Conservation (phyloP, 2,797 vertebrate genomes). For the Threskiornis aethiopicus region DNA sequence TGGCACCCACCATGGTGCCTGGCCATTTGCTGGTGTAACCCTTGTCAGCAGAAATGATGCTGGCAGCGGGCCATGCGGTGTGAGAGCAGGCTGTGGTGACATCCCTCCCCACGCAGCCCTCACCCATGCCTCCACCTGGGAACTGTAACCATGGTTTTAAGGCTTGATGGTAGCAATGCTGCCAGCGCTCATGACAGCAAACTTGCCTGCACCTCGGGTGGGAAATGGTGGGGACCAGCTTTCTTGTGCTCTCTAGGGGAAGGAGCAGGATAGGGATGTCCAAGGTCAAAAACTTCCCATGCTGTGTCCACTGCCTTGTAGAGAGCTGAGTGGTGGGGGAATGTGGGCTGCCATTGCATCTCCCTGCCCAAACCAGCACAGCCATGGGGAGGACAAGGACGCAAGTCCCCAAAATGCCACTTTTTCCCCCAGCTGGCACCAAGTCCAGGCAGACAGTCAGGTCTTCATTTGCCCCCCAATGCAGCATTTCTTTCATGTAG, state of each 20-base stretch:
- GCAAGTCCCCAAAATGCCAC: neutral
- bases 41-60: neutral
- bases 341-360: neutral
- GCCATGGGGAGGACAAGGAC: neutral
- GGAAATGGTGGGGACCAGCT: neutral
- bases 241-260: neutral
- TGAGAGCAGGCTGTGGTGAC: neutral
- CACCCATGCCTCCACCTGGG: neutral
- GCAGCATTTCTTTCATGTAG: neutral
- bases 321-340: neutral
- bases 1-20: neutral
- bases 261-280: neutral
- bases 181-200: neutral
- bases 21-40: neutral
- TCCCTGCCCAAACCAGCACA: neutral
- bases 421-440: neutral
- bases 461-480: neutral
- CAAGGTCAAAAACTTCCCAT: neutral
- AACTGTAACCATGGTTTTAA: accelerated
- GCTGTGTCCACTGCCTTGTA: neutral
- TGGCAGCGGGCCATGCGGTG: neutral
- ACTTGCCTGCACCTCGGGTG: neutral
- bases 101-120: neutral
- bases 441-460: neutral
- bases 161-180: too few species aligned